Base-by-base conservation (phyloP, 92 coral and sea anemone species). In the Epizoanthus ramosus region DNA sequence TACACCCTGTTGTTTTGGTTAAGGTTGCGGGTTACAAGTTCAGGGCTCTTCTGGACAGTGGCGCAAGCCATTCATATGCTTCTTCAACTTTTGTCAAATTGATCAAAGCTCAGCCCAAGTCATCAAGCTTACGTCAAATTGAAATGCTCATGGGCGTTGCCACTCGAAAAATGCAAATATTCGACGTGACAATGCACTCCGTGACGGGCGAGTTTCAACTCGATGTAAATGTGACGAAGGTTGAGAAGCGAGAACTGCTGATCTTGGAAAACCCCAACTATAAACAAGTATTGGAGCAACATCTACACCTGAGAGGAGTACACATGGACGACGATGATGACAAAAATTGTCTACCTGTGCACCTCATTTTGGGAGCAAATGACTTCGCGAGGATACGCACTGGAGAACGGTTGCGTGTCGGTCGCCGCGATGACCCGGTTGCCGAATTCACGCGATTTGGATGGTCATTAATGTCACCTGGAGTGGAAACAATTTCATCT, bases 21-120 rank as follows among this genome's bases (percentile, higher is more conserved):
- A 79, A 73, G 54, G 79, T 85, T 19, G 74, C 72, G 53, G 89
- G 91, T 17, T 61, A 61, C 83, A 92, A 87, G 77, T 93, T 88
- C 74, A 74, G 92, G 12, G 90, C 88, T 15, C 66, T 92, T 10
- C 75, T 87, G 73, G 97, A 90, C 88, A 87, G 74, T 79, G 92
- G 92, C 69, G 91, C 92, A 53, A 88, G 94, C 87, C 94, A 80
- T 90, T 88, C 87, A 14, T 89, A 87, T 33, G 92, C 86, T 6
- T 93, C 94, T 18, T 90, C 93, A 0, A 90, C 91, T n/a, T 81
- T 79, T 5, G 68, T 88, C 43, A 85, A 81, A 21, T 79, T 90
- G 53, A 84, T 76, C 5, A 86, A 90, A 69, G 92, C 92, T 57
- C 79, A 87, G 56, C 89, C 80, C 12, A 83, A 83, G 68, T 71